Conservation (phyloP, 2,888 invertebrate species). For the Pterobdella sp. region DNA sequence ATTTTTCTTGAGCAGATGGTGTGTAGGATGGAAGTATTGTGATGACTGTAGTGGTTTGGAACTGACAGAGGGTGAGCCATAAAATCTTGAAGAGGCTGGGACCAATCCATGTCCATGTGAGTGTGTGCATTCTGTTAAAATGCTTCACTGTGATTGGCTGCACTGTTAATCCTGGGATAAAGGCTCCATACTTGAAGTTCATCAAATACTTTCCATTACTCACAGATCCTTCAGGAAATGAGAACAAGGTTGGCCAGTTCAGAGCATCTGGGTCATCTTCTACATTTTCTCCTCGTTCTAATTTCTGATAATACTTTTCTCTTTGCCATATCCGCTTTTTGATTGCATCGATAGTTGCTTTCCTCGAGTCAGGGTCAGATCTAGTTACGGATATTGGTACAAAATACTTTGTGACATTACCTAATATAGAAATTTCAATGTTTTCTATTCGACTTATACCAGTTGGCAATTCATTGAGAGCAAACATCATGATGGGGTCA, state of each 20-base stretch:
- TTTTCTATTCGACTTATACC: conserved; percentile 82
- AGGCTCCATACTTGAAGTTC: conserved; percentile 59
- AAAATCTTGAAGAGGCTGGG: conserved; percentile 79
- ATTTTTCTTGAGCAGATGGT: conserved; percentile 75
- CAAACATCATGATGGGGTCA: conserved; percentile 70
- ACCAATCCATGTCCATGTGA: conserved; percentile 58
- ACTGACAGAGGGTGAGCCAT: conserved; percentile 80
- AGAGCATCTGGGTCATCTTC: conserved; percentile 45
- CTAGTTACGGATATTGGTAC: conserved; percentile 90
- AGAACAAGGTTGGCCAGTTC: conserved; percentile 83
- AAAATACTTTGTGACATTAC: conserved; percentile 81
- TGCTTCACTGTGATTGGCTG: conserved; percentile 86
- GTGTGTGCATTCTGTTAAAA: conserved; percentile 64
- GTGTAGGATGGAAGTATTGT: conserved; percentile 77
- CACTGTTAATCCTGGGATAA: conserved; percentile 87
- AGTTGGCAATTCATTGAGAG: conserved; percentile 71
- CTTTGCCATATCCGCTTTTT: conserved; percentile 52
- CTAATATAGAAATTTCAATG: conserved; percentile 71
- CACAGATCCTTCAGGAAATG: conserved; percentile 92
- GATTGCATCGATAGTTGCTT: conserved; percentile 80
- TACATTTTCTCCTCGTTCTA: background rate
- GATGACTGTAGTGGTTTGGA: conserved; percentile 71
- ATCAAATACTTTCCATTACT: conserved; percentile 79
- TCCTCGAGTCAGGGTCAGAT: conserved; percentile 82
- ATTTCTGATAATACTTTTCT: background rate